Conservation (phyloP, 2,888 invertebrate genomes). For the Conomelus anceps region DNA sequence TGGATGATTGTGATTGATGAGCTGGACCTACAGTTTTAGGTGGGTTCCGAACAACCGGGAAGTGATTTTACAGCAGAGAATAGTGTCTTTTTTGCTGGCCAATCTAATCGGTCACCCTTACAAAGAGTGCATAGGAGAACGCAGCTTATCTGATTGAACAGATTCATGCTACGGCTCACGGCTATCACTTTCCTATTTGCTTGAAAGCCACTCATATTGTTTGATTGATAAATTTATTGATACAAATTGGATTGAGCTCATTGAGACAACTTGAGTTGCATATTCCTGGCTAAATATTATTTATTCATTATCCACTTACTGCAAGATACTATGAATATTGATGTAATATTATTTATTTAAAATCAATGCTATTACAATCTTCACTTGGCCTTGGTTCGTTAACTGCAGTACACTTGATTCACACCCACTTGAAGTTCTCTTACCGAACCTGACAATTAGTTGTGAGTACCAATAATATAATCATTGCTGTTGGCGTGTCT, state of each 20-base stretch:
- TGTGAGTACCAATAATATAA: neutral
- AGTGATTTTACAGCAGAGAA: too few species aligned
- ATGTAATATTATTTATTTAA: neutral
- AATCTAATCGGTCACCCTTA: too few species aligned
- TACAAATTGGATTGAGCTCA: neutral
- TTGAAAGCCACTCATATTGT: neutral
- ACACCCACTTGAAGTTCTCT: neutral
- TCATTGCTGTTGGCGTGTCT: neutral
- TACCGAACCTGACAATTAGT: neutral
- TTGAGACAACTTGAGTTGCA: neutral
- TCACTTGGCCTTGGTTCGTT: neutral
- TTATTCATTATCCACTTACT: neutral
- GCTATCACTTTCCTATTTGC: too few species aligned
- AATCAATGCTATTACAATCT: neutral
- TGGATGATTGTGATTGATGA: too few species aligned
- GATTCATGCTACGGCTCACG: too few species aligned
- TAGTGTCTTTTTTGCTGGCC: too few species aligned
- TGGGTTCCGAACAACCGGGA: too few species aligned
- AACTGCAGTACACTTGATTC: neutral
- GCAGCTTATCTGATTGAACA: too few species aligned
- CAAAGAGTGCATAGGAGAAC: too few species aligned
- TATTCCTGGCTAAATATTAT: neutral
- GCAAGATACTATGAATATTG: neutral
- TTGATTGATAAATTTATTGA: neutral
- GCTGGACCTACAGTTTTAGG: too few species aligned